Evolutionary conservation across 2,113 vertebrate species (phyloP).

Genomic region (Sorex araneus): DNA sequence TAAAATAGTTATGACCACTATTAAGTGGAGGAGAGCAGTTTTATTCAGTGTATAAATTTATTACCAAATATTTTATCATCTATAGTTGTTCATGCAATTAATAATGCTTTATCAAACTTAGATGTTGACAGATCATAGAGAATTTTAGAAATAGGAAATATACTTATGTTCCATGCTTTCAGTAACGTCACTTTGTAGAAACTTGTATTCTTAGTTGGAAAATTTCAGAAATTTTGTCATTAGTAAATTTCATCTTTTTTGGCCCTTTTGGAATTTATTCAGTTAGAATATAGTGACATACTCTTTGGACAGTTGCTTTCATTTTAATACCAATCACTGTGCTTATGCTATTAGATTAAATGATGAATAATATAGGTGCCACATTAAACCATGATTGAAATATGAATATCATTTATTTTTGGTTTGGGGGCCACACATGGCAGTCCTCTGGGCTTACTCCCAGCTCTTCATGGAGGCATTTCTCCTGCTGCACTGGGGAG

Average conservation of each 20-base stretch:
- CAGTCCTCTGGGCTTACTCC: too few species aligned
- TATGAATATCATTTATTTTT: not conserved
- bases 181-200: constrained; percentile 16
- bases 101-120: not conserved
- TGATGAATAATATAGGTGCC: not conserved
- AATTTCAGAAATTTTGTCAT: constrained; percentile 41
- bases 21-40: not conserved
- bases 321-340: not conserved
- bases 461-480: too few species aligned
- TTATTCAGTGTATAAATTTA: not conserved
- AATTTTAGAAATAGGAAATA: constrained; percentile 56
- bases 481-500: too few species aligned
- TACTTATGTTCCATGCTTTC: not conserved
- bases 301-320: constrained; percentile 45
- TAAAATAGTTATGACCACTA: constrained; percentile 7
- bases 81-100: not conserved
- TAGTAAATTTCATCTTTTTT: constrained; percentile 27
- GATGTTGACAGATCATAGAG: constrained; percentile 27
- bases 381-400: not conserved
- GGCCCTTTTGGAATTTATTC: constrained; percentile 21
- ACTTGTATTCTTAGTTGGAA: constrained; percentile 47
- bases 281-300: constrained; percentile 24
- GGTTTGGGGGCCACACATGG: too few species aligned
- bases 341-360: constrained; percentile 13
- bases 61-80: constrained; percentile 43